phyloP scores from a whole-genome alignment of 2,797 vertebrate genomes.

The Vespertilio murinus region DNA sequence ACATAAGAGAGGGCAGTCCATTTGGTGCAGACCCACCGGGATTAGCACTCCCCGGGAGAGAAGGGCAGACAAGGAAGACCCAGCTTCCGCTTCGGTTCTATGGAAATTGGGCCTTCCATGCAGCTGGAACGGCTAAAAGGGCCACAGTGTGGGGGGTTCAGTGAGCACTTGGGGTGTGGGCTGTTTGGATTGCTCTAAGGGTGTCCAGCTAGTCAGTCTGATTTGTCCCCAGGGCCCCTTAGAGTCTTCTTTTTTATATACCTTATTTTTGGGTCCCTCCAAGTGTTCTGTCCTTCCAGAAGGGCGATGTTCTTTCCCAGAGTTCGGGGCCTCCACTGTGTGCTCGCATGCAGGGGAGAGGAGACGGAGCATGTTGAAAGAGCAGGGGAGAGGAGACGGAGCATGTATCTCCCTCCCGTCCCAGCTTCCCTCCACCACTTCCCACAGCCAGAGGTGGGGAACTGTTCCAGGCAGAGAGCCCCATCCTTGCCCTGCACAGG shows the following conservation, averaged over 20 bases:
- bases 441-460: neutral
- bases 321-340: neutral
- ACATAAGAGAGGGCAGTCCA: neutral
- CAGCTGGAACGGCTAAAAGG: neutral
- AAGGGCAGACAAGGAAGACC: neutral
- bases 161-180: neutral
- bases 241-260: neutral
- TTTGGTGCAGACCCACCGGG: neutral
- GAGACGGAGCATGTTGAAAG: neutral
- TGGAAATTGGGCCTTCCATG: neutral
- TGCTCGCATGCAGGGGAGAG: neutral
- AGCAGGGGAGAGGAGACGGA: neutral
- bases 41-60: neutral
- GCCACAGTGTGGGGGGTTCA: neutral
- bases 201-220: neutral
- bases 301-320: neutral
- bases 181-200: neutral
- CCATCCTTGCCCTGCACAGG: neutral
- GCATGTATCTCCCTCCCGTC: neutral
- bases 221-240: neutral
- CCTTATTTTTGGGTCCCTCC: neutral
- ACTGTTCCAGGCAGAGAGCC: neutral
- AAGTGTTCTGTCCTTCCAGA: neutral
- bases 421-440: neutral
- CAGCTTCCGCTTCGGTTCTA: neutral